These are phyloP conservation scores for Hyposoter dolosus DNA, from an alignment of 2,888 invertebrate genomes.

Conservation along the genomic window DNA sequence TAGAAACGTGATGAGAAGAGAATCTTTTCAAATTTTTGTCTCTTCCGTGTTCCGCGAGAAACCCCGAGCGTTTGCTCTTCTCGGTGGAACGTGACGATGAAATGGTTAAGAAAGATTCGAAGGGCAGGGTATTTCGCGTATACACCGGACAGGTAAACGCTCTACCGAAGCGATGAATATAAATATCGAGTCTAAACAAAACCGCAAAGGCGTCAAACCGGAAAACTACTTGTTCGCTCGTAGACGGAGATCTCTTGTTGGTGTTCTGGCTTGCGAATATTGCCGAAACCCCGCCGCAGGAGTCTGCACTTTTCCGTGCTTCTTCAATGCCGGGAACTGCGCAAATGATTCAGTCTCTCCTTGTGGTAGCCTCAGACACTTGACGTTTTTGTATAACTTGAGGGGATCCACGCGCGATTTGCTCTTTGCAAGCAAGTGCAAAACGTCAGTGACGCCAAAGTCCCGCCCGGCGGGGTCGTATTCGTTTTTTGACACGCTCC, in stretches of 20 bases:
- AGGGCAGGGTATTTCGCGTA: conserved; percentile 47
- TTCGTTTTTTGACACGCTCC: conserved; percentile 77
- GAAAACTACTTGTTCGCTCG: background rate
- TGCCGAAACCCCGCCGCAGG: background rate
- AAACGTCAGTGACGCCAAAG: conserved; percentile 70
- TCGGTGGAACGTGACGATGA: conserved; percentile 35
- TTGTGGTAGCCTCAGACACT: conserved; percentile 27
- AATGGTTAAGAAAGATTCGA: conserved; percentile 59
- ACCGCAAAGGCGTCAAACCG: background rate
- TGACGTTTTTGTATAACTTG: conserved; percentile 34
- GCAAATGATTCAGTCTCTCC: conserved; percentile 35
- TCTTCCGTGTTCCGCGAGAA: conserved; percentile 26
- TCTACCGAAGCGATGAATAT: conserved; percentile 24
- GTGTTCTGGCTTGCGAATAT: background rate
- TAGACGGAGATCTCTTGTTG: background rate
- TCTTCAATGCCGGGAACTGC: conserved; percentile 27
- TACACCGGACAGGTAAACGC: conserved; percentile 29
- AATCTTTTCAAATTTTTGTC: conserved; percentile 27
- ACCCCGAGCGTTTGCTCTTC: conserved; percentile 20
- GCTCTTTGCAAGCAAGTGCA: conserved; percentile 74
- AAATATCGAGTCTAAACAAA: background rate
- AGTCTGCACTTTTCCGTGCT: conserved; percentile 12
- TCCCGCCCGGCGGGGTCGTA: conserved; percentile 78
- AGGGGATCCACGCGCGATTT: conserved; percentile 75
- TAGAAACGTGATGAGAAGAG: conserved; percentile 9